Percentiles rank a stretch among this genome's conserved stretches.
These are phyloP conservation scores for Poicephalus meyeri DNA, from an alignment of 2,113 vertebrate species.

Conservation along the genomic window DNA sequence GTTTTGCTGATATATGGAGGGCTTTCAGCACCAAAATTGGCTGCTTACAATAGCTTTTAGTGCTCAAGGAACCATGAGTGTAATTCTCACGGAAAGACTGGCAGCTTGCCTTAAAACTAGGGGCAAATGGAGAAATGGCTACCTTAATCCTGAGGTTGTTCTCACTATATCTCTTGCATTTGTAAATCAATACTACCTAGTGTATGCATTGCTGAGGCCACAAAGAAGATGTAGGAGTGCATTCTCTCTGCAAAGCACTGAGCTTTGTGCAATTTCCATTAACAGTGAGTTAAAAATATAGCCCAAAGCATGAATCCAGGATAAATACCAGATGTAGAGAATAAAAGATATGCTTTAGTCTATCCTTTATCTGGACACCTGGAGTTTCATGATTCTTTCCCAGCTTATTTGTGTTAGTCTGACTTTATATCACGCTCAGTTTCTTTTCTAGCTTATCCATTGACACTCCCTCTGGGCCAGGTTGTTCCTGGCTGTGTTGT, in stretches of 20 bases:
- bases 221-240: neutral
- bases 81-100: neutral
- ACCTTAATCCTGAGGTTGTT: neutral
- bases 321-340: constrained; percentile 16
- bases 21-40: neutral
- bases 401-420: neutral
- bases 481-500: neutral
- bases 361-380: constrained; percentile 15
- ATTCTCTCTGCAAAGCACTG: neutral
- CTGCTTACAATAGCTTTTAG: neutral
- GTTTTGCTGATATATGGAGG: neutral
- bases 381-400: neutral
- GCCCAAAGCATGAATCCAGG: neutral
- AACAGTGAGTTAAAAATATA: constrained; percentile 25
- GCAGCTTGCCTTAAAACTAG: neutral
- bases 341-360: constrained; percentile 11
- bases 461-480: neutral
- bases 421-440: neutral
- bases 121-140: neutral
- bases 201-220: neutral
- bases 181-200: neutral
- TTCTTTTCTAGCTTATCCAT: neutral
- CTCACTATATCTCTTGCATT: neutral
- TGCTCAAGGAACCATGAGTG: neutral
- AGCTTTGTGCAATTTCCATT: constrained; percentile 4